phyloP scores from a whole-genome alignment of 2,113 vertebrate genomes.

The Pungitius pungitius region DNA sequence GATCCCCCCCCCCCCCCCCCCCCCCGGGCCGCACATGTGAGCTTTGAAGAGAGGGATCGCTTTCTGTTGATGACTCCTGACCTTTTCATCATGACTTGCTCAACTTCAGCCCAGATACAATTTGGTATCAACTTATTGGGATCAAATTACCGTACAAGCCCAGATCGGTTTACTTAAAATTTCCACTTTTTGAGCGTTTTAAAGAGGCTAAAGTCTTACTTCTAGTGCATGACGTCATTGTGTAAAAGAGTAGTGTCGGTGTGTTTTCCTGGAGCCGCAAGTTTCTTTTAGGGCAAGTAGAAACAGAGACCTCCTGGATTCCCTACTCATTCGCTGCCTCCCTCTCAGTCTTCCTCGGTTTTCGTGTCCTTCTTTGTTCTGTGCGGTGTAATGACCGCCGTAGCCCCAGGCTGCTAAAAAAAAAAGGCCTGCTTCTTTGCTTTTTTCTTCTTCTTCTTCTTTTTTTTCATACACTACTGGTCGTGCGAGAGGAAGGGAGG shows the following conservation, averaged over 20 bases:
- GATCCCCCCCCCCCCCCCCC: not conserved
- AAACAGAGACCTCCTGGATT: conserved; percentile 53
- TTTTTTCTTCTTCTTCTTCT: no score
- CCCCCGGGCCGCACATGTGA: not conserved
- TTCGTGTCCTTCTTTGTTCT: conserved; percentile 49
- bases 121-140: not conserved
- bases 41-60: conserved; percentile 16
- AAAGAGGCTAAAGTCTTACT: not conserved
- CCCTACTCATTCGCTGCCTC: conserved; percentile 14
- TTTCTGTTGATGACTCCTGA: conserved; percentile 27
- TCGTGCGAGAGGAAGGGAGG: conserved; percentile 44
- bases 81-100: conserved; percentile 40
- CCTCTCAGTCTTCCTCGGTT: conserved; percentile 28
- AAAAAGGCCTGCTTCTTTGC: conserved; percentile 13
- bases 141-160: conserved; percentile 8
- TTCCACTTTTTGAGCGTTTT: not conserved
- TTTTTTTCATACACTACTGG: conserved; percentile 33
- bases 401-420: conserved; percentile 56
- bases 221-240: not conserved
- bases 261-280: conserved; percentile 25
- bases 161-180: not conserved
- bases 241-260: conserved; percentile 1
- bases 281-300: conserved; percentile 53
- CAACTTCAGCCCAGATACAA: not conserved
- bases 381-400: conserved; percentile 42